Base-by-base conservation (phyloP, 2,113 vertebrate genomes). In the Acinonyx jubatus region DNA sequence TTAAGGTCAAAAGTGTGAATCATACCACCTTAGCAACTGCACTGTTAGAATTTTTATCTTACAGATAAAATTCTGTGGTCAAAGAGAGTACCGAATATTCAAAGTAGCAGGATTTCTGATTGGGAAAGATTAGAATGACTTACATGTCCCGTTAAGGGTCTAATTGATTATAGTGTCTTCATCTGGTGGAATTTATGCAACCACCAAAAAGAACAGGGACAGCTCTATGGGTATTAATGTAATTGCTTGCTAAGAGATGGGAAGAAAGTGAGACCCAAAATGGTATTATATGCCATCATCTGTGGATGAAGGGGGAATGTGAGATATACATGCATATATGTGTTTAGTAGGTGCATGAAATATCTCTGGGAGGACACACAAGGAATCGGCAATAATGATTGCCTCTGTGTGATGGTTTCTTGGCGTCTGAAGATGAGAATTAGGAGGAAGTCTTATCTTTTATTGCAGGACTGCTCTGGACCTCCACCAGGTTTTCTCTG, bases 21-120 rank as follows among this genome's bases (percentile, higher is more conserved):
- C 16, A 78, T 89, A 71, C 12, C 52, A 88, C n/a, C 0, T 89
- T 85, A 71, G 45, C 65, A 94, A 68, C 27, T 89, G 25, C 12
- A 63, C 10, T 89, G 19, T 66, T 63, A 76, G 86, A 92, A 41
- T 83, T 93, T 93, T 93, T 94, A 65, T 80, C 29, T 91, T 91
- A 78, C 7, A 36, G 23, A 41, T 84, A 91, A 91, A 92, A 14
- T 84, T 48, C 14, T 52, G 13, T 94, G n/a, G 38, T 82, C 61
- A 88, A 78, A 82, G 68, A 83, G 57, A 61, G 50, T 80, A 48
- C 31, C 18, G 48, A 88, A 36, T 73, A 88, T 80, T 78, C 27
- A 66, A 78, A 3, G 33, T 19, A 89, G 73, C 11, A 38, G n/a
- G 87, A 78, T 68, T 38, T 96, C 41, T 89, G 16, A 16, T 45